A percentile compares a stretch with the other conserved stretches of the same genome.
These are phyloP conservation scores for Leucoma salicis DNA, from an alignment of 2,888 invertebrate genomes.

Conservation along the genomic window DNA sequence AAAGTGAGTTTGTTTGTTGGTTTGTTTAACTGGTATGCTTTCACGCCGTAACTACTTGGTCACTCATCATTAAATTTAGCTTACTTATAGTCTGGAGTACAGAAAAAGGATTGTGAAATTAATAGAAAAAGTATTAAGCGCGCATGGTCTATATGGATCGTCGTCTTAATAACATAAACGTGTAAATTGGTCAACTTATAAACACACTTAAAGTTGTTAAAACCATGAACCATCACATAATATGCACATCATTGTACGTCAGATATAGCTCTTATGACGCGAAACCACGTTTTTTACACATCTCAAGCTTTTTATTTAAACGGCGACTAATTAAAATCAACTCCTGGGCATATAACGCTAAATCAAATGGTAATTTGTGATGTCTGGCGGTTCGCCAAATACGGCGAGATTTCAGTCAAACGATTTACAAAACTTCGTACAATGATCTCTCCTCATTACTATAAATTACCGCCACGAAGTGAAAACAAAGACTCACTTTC, in stretches of 20 bases:
- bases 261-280: constrained; percentile 13
- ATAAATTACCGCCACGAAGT: constrained; percentile 66
- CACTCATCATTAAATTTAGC: no score
- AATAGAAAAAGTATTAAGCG: no score
- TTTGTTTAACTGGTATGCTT: no score
- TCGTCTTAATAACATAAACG: no score
- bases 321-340: constrained; percentile 41
- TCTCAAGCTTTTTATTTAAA: constrained; percentile 29
- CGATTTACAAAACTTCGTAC: constrained; percentile 64
- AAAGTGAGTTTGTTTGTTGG: no score
- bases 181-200: not conserved
- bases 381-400: constrained; percentile 57
- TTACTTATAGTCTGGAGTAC: no score
- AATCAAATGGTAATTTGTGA: constrained; percentile 43
- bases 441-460: constrained; percentile 72
- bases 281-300: constrained; percentile 19
- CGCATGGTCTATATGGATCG: no score
- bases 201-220: not conserved
- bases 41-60: no score
- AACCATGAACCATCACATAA: not conserved
- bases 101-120: no score
- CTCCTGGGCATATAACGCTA: constrained; percentile 35
- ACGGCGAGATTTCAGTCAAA: constrained; percentile 48
- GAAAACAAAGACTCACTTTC: constrained; percentile 78
- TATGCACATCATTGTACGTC: constrained; percentile 1